These are phyloP conservation scores for Papilio polyxenes DNA, from an alignment of 1,140 invertebrate species.

Conservation along the genomic window DNA sequence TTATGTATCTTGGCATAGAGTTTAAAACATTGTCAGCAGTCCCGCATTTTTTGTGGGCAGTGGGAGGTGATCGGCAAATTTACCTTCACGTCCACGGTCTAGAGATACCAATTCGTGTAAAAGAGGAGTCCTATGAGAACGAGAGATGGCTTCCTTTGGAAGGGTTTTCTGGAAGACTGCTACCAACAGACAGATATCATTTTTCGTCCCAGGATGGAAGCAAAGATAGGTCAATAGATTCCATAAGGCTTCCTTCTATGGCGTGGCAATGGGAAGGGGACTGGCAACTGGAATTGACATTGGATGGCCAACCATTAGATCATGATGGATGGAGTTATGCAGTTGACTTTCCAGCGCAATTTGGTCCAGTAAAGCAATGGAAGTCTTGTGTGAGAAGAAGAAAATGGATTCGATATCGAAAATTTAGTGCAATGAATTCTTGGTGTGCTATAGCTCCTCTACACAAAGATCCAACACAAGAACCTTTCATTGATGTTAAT, in stretches of 20 bases:
- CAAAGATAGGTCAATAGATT: constrained; percentile 87
- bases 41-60: constrained; percentile 93
- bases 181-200: constrained; percentile 92
- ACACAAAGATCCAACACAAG: constrained; percentile 92
- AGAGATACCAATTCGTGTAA: constrained; percentile 93
- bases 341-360: constrained; percentile 94
- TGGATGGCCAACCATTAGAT: constrained; percentile 92
- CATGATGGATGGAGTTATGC: constrained; percentile 97
- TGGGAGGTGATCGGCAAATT: constrained; percentile 94
- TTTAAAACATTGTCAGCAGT: constrained; percentile 93
- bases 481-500: constrained; percentile 88
- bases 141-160: constrained; percentile 95
- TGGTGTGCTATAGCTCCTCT: constrained; percentile 95
- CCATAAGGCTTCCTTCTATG: constrained; percentile 92
- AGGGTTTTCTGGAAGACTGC: constrained; percentile 89
- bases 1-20: constrained; percentile 91
- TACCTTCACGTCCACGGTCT: constrained; percentile 94
- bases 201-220: constrained; percentile 93
- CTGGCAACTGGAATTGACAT: constrained; percentile 93
- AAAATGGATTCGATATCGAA: constrained; percentile 93
- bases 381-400: constrained; percentile 94
- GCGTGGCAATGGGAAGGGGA: constrained; percentile 97
- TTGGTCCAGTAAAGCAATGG: constrained; percentile 91
- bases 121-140: constrained; percentile 96
- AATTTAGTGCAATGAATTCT: constrained; percentile 93